Conservation (phyloP, 2,888 invertebrate species). For the Zaprionus obscuricornis region DNA sequence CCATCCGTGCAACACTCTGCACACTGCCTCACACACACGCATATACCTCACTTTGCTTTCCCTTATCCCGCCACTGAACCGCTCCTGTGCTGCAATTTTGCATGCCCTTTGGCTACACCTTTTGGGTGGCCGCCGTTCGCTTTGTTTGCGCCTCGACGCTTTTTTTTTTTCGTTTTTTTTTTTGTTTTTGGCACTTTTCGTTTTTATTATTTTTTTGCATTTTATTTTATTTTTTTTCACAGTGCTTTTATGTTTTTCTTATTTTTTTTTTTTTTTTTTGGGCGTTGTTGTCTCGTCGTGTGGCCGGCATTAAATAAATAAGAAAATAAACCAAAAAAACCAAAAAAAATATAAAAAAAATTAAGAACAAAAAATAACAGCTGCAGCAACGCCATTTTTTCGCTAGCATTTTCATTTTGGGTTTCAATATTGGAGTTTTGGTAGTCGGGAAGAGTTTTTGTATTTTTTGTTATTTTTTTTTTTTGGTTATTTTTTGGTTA, state of each 20-base stretch:
- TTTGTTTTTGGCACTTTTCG: slow-evolving; percentile 53
- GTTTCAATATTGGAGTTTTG: background rate
- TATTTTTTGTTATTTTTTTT: background rate
- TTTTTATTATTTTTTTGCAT: slow-evolving; percentile 13
- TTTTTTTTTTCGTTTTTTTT: background rate
- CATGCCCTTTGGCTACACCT: slow-evolving; percentile 78
- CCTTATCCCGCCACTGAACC: background rate
- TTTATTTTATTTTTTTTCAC: slow-evolving; percentile 43
- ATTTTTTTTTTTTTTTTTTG: slow-evolving; percentile 14
- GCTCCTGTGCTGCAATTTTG: slow-evolving; percentile 67
- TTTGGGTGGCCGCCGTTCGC: slow-evolving; percentile 55
- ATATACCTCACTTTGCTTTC: background rate
- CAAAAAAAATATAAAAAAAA: slow-evolving; percentile 35
- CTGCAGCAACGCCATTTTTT: slow-evolving; percentile 49
- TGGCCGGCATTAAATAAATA: slow-evolving; percentile 75
- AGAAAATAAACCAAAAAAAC: slow-evolving; percentile 56
- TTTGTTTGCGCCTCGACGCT: slow-evolving; percentile 65
- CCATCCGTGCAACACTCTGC: slow-evolving; percentile 37
- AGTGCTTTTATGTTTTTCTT: slow-evolving; percentile 28
- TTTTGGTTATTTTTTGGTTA: background rate
- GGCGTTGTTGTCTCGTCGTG: slow-evolving; percentile 56
- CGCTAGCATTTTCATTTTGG: slow-evolving; percentile 38
- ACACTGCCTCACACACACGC: background rate
- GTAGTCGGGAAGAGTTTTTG: background rate
- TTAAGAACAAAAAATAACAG: slow-evolving; percentile 27